Evolutionary conservation across 92 coral and sea anemone genomes (phyloP), one percentile per base, ranked within the genome.

Genomic region (Paramuricea clavata): DNA sequence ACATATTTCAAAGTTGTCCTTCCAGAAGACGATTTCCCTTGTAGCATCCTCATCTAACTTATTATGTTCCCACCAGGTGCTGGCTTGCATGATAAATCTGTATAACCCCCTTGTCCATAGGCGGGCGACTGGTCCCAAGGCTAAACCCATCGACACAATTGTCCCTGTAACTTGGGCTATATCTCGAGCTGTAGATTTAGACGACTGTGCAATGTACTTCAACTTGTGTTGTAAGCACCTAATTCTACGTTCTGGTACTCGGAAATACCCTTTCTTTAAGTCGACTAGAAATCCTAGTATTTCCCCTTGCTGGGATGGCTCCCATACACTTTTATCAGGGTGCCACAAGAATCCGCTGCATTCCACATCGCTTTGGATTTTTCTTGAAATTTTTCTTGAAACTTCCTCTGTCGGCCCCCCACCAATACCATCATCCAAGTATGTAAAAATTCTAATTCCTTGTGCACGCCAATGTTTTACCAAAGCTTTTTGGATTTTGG

Each of bases 101-200:
- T 74, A 92, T 25, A 89, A n/a, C 47, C 68, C 74, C 62, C 90
- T 56, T 35, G 88, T 92, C 93, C 91, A 92, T 28, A 92, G 86
- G n/a, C 86, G 54, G 34, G 78, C 91, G 27, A 92, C 93, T 30
- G 93, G 93, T 17, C 93, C 95, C 12, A 92, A 74, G 27, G 95
- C 93, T 32, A 92, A 65, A n/a, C 88, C 78, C 95, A 92, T 92
- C 26, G 93, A 92, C 9, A 85, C 85, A 7, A 89, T 19, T 2
- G 75, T 80, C 6, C 93, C 93, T 26, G 90, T 74, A 19, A 87
- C 44, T 8, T 60, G 26, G 2, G 91, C 81, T 1, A 89, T 60
- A 64, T 52, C 52, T 5, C 87, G 57, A 22, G 95, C 93, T 33
- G 95, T n/a, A n/a, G n/a, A n/a, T n/a, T n/a, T n/a, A 64, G 7